Percentiles rank a stretch among this genome's conserved stretches.
Evolutionary conservation across 2,797 vertebrate genomes (phyloP).

Genomic region (Rhodeus uyekii): DNA sequence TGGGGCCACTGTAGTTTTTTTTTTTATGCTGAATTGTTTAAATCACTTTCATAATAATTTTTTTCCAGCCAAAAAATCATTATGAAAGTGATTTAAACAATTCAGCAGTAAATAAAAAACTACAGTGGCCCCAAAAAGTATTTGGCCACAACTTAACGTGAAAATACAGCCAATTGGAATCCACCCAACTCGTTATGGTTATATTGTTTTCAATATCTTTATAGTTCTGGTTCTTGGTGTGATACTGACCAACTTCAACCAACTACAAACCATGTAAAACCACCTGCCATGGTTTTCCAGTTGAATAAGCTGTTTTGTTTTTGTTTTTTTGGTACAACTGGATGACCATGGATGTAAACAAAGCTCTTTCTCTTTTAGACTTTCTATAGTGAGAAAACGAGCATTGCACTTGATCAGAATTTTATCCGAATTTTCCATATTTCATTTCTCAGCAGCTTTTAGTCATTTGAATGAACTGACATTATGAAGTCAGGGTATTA

Average conservation of each 20-base stretch:
- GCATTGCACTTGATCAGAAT: conserved; percentile 6
- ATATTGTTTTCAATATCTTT: background rate
- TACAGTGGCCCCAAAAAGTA: background rate
- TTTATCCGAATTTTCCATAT: conserved; percentile 9
- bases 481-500: conserved; percentile 50
- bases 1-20: background rate
- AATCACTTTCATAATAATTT: background rate
- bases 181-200: background rate
- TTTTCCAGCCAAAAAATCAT: background rate
- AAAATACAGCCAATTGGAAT: background rate
- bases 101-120: too few species aligned
- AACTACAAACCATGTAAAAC: background rate
- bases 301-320: fast-evolving
- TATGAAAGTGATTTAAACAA: background rate
- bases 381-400: background rate
- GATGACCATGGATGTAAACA: background rate
- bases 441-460: conserved; percentile 27
- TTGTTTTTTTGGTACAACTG: background rate
- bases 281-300: background rate
- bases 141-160: background rate
- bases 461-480: conserved; percentile 35
- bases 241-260: background rate
- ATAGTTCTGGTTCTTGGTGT: background rate
- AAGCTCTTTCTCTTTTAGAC: background rate
- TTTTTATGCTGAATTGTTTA: too few species aligned